phyloP scores from a whole-genome alignment of 30 jellyfish, hydroid and myxozoan species.

The Aurelia coerulea region DNA sequence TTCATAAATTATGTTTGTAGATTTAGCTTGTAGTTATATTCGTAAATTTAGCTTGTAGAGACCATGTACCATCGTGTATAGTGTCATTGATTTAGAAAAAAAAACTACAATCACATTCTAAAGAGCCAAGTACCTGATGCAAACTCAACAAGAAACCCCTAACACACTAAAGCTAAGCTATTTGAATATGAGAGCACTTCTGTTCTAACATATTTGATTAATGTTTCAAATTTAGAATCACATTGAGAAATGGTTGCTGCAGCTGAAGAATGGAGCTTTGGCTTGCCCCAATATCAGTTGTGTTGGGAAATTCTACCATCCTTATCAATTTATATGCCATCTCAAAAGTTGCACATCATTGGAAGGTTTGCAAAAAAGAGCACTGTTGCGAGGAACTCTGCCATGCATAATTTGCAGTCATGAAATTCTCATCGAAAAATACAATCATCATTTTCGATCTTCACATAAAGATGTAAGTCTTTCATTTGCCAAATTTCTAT shows the following conservation, averaged over 20 bases:
- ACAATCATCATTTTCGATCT: conserved; percentile 13
- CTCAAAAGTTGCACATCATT: conserved; percentile 29
- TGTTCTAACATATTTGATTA: too few species aligned
- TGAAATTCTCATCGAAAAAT: conserved; percentile 15
- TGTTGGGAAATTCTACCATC: conserved; percentile 24
- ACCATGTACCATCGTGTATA: too few species aligned
- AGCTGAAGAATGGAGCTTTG: conserved; percentile 25
- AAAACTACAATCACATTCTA: too few species aligned
- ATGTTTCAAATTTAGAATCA: conserved; percentile 3
- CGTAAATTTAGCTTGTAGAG: too few species aligned
- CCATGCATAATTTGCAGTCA: conserved; percentile 30
- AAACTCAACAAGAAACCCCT: too few species aligned
- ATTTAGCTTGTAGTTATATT: too few species aligned
- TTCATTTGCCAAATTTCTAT: neutral
- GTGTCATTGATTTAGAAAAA: too few species aligned
- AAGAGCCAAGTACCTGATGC: too few species aligned
- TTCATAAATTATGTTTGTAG: too few species aligned
- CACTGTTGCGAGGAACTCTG: conserved; percentile 30
- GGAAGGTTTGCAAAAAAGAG: conserved; percentile 24
- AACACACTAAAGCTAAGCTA: too few species aligned
- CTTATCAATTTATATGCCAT: conserved; percentile 29
- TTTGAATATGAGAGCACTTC: too few species aligned
- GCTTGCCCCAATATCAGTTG: conserved; percentile 54
- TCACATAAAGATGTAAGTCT: conserved; percentile 35
- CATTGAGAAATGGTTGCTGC: conserved; percentile 27